Percentiles rank a stretch among this genome's conserved stretches.
phyloP scores from a whole-genome alignment of 2,888 invertebrate genomes.

The Pandemis heparana region DNA sequence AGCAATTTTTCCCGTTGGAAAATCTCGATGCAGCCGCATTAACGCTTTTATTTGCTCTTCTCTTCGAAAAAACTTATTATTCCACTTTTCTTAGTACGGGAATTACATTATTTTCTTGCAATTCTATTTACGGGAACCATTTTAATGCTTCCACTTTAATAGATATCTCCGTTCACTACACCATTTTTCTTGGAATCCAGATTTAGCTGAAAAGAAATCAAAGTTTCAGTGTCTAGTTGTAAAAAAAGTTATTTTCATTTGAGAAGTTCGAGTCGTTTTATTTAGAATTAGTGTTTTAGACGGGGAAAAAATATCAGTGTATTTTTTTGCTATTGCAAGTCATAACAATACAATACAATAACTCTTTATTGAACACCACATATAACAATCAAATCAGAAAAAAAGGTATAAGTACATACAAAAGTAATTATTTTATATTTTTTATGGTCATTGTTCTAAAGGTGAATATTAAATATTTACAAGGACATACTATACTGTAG shows the following conservation, averaged over 20 bases:
- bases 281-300: no score
- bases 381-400: no score
- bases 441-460: no score
- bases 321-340: no score
- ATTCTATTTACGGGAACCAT: slow-evolving; percentile 69
- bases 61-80: slow-evolving; percentile 82
- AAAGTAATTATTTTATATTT: no score
- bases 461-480: no score
- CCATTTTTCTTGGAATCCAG: slow-evolving; percentile 27
- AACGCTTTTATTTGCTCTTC: slow-evolving; percentile 80
- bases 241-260: slow-evolving; percentile 5
- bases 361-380: no score
- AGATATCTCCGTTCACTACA: slow-evolving; percentile 36
- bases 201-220: slow-evolving; percentile 16
- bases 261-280: no score
- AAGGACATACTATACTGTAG: no score
- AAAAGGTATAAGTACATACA: no score
- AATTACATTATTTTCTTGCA: slow-evolving; percentile 77
- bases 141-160: slow-evolving; percentile 46
- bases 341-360: no score
- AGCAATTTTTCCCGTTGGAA: slow-evolving; percentile 79
- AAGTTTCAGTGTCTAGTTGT: slow-evolving; percentile 5
- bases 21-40: slow-evolving; percentile 83
- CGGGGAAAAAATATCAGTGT: no score
- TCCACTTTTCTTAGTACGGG: slow-evolving; percentile 74